A percentile compares a stretch with the other conserved stretches of the same genome.
Conservation (phyloP, 2,797 vertebrate genomes). For the Amniataba percoides region DNA sequence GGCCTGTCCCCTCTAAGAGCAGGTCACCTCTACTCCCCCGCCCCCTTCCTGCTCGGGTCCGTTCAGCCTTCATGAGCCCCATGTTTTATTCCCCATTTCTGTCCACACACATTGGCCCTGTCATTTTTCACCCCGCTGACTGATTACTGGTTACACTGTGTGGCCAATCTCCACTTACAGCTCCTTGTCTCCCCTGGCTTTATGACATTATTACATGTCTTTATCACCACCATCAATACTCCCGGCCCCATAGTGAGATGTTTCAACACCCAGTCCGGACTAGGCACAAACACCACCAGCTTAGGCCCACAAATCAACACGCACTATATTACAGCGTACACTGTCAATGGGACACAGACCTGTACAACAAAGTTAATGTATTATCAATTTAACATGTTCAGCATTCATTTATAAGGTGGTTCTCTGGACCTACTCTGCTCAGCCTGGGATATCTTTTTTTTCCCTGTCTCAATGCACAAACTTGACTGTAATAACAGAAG, state of each 20-base stretch:
- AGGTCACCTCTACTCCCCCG: conserved; percentile 71
- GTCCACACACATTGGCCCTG: conserved; percentile 68
- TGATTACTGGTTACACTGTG: conserved; percentile 78
- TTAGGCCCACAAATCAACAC: conserved; percentile 55
- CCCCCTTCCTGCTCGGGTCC: conserved; percentile 56
- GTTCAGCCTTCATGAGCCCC: conserved; percentile 60
- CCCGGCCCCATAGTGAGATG: conserved; percentile 45
- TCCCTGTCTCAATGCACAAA: conserved; percentile 72
- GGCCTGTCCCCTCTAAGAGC: conserved; percentile 62
- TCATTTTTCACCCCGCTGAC: conserved; percentile 77
- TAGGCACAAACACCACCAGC: conserved; percentile 50
- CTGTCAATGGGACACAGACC: conserved; percentile 34
- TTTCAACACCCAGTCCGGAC: conserved; percentile 54
- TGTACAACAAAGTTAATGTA: conserved; percentile 30
- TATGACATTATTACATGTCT: conserved; percentile 81
- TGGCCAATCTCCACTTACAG: conserved; percentile 73
- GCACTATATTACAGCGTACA: conserved; percentile 39
- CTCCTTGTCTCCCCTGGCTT: conserved; percentile 72
- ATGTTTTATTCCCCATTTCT: conserved; percentile 78
- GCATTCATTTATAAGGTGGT: conserved; percentile 72
- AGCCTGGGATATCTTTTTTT: conserved; percentile 79
- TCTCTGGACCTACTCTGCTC: conserved; percentile 75
- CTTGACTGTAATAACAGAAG: conserved; percentile 86
- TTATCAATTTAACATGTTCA: conserved; percentile 36
- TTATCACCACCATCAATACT: conserved; percentile 83